Evolutionary conservation across 2,888 invertebrate genomes (phyloP).

Genomic region (Drosophila colorata): DNA sequence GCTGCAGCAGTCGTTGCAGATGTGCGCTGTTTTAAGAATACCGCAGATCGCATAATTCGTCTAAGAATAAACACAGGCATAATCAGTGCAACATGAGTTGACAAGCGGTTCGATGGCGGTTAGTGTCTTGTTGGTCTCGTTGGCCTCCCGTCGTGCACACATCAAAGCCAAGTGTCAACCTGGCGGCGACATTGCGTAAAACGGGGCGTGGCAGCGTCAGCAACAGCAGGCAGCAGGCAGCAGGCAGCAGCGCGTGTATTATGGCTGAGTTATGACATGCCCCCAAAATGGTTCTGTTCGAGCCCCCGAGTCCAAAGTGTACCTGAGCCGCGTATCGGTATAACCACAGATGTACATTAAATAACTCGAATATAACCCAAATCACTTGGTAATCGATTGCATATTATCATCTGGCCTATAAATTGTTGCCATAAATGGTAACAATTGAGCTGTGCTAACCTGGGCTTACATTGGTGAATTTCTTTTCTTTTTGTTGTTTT

Average conservation of each 20-base stretch:
- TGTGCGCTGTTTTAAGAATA: slow-evolving; percentile 21
- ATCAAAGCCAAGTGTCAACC: slow-evolving; percentile 20
- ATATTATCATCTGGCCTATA: neutral
- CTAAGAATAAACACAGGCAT: slow-evolving; percentile 39
- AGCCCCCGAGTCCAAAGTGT: slow-evolving; percentile 1
- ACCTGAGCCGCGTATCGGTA: too few relatives aligned
- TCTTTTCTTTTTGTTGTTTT: neutral
- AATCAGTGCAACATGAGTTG: slow-evolving; percentile 22
- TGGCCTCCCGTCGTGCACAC: slow-evolving; percentile 20
- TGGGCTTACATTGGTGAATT: too few relatives aligned
- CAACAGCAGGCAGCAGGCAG: neutral
- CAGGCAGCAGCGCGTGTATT: neutral
- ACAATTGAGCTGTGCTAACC: too few relatives aligned
- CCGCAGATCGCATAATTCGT: slow-evolving; percentile 46
- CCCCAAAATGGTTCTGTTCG: slow-evolving; percentile 7
- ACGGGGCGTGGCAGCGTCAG: slow-evolving; percentile 6
- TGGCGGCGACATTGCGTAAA: slow-evolving; percentile 24
- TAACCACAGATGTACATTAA: slow-evolving; percentile 4
- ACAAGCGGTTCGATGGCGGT: neutral
- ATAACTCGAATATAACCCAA: slow-evolving; percentile 12
- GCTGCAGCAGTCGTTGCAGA: slow-evolving; percentile 33
- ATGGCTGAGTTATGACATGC: slow-evolving; percentile 30
- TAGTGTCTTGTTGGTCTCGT: too few relatives aligned
- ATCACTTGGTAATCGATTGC: neutral
- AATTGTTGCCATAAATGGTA: too few relatives aligned